Base-by-base conservation (phyloP, 2,797 vertebrate species). In the Lagocephalus sceleratus region DNA sequence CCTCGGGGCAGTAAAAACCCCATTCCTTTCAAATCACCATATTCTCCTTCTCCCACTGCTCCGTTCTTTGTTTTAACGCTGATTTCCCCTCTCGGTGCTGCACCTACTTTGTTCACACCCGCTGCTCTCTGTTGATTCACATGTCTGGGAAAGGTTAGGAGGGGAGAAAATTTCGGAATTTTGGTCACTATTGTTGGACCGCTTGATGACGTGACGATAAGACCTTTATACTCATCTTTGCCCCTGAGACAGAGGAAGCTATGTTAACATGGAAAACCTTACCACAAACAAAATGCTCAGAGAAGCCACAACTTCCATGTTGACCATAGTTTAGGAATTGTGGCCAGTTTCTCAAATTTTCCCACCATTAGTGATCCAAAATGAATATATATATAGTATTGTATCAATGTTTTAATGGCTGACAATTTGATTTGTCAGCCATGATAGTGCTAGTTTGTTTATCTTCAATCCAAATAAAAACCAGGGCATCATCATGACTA, bases 141-240 rank as follows among this genome's bases (percentile, higher is more conserved):
- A 85, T 85, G 87, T 90, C 83, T 91, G 86, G 81, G 66, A 81
- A 63, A 61, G 62, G 64, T 88, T 87, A 86, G 21, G 35, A 47
- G 38, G 54, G 57, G 35, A 66, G 59, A 70, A 48, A 63, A 52
- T 20, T 47, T 54, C 58, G 51, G 59, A 49, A 9, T 40, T 40
- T 40, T 40, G 39, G 39, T 40, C 2, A 2, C 6, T 40, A n/a
- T 40, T 6, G 39, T 40, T 46, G 15, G 17, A 17, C n/a, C 59
- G 67, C 53, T 66, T 68, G 19, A 11, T 68, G 35, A 65, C 65
- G 45, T 25, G 15, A 52, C 21, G 8, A 46, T 11, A 23, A 69
- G 20, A 54, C 51, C 44, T 68, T 38, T 48, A 22, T 54, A 59
- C 25, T 15, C 29, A 38, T 40, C 10, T 5, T 42, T 22, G 41